Evolutionary conservation across 1,140 invertebrate genomes (phyloP), one percentile per base, ranked within the genome.

Genomic region (Rhyacophila brunnea): DNA sequence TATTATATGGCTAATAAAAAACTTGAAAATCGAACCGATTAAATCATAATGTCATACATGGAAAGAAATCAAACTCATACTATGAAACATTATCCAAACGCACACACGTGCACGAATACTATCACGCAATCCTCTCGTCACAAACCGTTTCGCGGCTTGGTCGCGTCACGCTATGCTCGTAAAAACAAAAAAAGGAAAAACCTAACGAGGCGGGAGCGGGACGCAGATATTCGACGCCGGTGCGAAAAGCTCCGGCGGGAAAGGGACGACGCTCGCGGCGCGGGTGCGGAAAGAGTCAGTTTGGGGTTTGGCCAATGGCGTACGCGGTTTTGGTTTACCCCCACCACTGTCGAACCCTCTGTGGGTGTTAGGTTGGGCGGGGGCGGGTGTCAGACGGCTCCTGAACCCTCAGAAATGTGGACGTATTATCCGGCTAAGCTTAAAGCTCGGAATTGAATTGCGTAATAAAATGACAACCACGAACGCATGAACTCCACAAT

Each of bases 261-360:
- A 53, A 68, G 60, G 62, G 67, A 68, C 36, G 35, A 44, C 28
- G 45, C 28, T 52, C 32, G 44, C 18, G 43, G 58, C 45, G 62
- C 51, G 62, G 52, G 61, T 60, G 61, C 56, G 65, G 56, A 63
- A 66, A 58, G 58, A 57, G 62, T 60, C 62, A 64, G 62, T 64
- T 64, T 64, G 62, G 57, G 62, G 62, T 64, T 50, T 51, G 48
- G 66, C 68, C 65, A 69, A 64, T 60, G 67, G 67, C 57, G 64
- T 58, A 65, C 63, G 62, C 44, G 64, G 62, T 70, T 66, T 68
- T 68, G 66, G 56, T 57, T 57, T 57, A 49, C 55, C 55, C 55
- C 55, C 46, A 36, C 59, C 61, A 48, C 49, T 46, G 28, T 6
- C 36, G 15, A 20, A 4, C 50, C 56, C 65, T 23, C 49, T 44